Percentiles rank a stretch among this genome's conserved stretches.
phyloP scores from a whole-genome alignment of 2,888 invertebrate species.

The Trypoxylon attenuatum region DNA sequence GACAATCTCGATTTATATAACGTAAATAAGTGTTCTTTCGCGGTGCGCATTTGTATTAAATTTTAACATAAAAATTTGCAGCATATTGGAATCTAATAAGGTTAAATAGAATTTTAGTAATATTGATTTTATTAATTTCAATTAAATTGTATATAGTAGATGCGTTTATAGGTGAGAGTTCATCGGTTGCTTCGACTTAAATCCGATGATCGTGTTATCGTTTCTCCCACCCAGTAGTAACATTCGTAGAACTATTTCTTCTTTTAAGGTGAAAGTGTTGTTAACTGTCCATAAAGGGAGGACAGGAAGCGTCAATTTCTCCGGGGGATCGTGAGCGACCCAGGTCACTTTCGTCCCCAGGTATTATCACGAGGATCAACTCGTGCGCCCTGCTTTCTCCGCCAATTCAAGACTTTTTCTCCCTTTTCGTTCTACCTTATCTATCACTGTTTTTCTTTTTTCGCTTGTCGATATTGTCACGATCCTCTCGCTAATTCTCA shows the following conservation, averaged over 20 bases:
- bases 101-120: too few species aligned
- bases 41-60: too few species aligned
- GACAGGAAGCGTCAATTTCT: conserved; percentile 48
- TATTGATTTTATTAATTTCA: too few species aligned
- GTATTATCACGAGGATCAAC: conserved; percentile 42
- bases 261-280: conserved; percentile 50
- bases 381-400: conserved; percentile 38
- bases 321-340: conserved; percentile 44
- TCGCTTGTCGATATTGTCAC: neutral
- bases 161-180: too few species aligned
- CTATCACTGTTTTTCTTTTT: neutral
- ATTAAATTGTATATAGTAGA: too few species aligned
- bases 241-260: conserved; percentile 29
- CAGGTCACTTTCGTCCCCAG: conserved; percentile 39
- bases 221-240: too few species aligned
- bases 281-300: conserved; percentile 40
- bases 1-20: too few species aligned
- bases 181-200: too few species aligned
- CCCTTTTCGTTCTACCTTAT: neutral
- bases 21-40: too few species aligned
- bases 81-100: too few species aligned
- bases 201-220: too few species aligned
- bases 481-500: neutral
- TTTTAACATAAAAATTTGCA: too few species aligned
- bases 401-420: neutral